Evolutionary conservation across 2,113 vertebrate genomes (phyloP), one percentile per base, ranked within the genome.

Genomic region (Tachysurus fulvidraco): DNA sequence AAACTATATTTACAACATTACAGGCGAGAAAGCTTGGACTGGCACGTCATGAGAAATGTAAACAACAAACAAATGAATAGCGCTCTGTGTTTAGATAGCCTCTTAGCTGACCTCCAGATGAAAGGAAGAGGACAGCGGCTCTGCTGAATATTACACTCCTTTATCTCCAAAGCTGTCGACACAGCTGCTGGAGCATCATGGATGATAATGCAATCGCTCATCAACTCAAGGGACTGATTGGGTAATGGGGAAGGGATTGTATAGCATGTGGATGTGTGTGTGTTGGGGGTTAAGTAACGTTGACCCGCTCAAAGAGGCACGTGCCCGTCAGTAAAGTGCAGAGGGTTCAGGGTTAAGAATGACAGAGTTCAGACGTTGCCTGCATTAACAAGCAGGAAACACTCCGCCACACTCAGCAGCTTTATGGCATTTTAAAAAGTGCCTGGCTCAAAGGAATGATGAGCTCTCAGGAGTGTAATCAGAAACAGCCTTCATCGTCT

Each of bases 381-480:
- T 71, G 74, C 77, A 73, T 80, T 80, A 84, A 41, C 36, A 67
- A 80, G 76, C 83, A 71, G 41, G 14, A 73, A 59, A 23, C 59
- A 57, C 81, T 82, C 67, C 50, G 59, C 67, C n/a, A n/a, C 60
- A 50, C n/a, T 13, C 44, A 12, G 19, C 55, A 85, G 85, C 71
- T 65, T 88, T 83, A 84, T 82, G 83, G 71, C 86, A 65, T 90
- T 85, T 91, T 89, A 86, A 89, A 89, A 85, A 50, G 73, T 69
- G 54, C 55, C 64, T 83, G 80, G 85, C 87, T 89, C 11, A 1
- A 73, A 90, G 74, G 69, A 28, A 88, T 90, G 90, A 94, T 92
- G 88, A 91, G 85, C 86, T 83, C 84, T 79, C 84, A 92, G 88
- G 60, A 90, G 90, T 71, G 71, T 84, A 82, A 93, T 93, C 91